phyloP scores from a whole-genome alignment of 30 jellyfish, hydroid and myxozoan genomes.

The Cassiopea xamachana region DNA sequence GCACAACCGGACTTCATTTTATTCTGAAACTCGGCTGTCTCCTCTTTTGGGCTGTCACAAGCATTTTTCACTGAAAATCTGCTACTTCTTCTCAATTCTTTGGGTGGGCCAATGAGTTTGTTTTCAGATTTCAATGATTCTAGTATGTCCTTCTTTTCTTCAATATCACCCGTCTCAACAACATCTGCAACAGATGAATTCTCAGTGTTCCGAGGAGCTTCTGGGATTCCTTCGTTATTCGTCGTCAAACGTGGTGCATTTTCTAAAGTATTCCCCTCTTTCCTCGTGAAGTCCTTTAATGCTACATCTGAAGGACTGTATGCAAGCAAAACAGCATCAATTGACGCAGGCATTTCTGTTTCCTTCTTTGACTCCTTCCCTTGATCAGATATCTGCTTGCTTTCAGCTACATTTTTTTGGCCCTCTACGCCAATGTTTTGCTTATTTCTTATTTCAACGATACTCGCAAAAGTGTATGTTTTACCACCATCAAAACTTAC shows the following conservation, averaged over 20 bases:
- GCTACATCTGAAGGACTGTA: not conserved
- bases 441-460: constrained; percentile 31
- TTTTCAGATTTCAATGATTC: not conserved
- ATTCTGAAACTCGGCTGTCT: not conserved
- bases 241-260: not conserved
- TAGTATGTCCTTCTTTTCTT: not conserved
- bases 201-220: not conserved
- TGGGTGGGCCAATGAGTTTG: not conserved
- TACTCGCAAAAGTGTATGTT: constrained; percentile 48
- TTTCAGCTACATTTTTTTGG: not conserved
- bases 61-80: constrained; percentile 12
- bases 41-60: not conserved
- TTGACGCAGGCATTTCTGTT: not conserved
- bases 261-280: not conserved
- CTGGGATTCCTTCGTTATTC: constrained; percentile 3
- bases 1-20: too few species aligned
- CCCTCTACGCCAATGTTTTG: not conserved
- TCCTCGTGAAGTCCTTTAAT: not conserved
- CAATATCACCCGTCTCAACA: not conserved
- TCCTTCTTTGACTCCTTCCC: not conserved
- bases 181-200: constrained; percentile 14
- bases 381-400: not conserved
- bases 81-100: constrained; percentile 26
- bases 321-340: constrained; percentile 21
- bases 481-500: constrained; percentile 62